Percentiles rank a stretch among this genome's conserved stretches.
These are phyloP conservation scores for Hoplodrina ambigua DNA, from an alignment of 2,888 invertebrate genomes.

Conservation along the genomic window DNA sequence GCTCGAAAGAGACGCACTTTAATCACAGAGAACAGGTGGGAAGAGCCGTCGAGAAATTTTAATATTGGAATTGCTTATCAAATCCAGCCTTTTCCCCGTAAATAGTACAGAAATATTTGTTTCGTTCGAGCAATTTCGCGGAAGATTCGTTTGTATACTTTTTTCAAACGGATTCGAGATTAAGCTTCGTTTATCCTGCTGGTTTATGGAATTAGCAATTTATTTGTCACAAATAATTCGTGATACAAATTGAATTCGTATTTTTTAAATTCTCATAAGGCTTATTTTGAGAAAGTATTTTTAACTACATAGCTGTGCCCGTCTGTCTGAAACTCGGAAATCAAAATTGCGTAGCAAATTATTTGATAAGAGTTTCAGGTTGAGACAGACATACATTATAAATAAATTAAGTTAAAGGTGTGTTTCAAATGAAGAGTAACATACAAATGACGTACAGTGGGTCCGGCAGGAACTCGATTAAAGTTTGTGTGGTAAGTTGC, in stretches of 20 bases:
- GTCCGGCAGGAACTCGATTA: no score
- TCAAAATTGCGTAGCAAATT: background rate
- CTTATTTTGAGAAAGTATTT: conserved; percentile 2
- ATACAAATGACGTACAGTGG: no score
- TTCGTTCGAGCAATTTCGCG: conserved; percentile 61
- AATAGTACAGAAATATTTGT: conserved; percentile 71
- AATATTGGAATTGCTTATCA: conserved; percentile 86
- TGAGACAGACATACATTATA: background rate
- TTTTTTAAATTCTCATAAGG: background rate
- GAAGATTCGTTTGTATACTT: conserved; percentile 61
- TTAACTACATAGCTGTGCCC: background rate
- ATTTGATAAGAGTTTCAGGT: background rate
- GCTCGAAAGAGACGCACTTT: conserved; percentile 84
- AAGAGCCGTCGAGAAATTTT: conserved; percentile 82
- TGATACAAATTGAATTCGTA: conserved; percentile 9
- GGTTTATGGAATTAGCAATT: conserved; percentile 49
- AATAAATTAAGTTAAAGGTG: no score
- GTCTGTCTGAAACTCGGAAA: background rate
- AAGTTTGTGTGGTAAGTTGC: no score
- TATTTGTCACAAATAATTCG: conserved; percentile 43
- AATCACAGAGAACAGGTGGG: conserved; percentile 87
- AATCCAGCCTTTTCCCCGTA: conserved; percentile 73
- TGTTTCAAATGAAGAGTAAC: no score
- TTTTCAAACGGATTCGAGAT: conserved; percentile 55
- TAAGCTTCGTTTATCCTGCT: conserved; percentile 55